Conservation (phyloP, 2,113 vertebrate species). For the Sinocyclocheilus maitianheensis region DNA sequence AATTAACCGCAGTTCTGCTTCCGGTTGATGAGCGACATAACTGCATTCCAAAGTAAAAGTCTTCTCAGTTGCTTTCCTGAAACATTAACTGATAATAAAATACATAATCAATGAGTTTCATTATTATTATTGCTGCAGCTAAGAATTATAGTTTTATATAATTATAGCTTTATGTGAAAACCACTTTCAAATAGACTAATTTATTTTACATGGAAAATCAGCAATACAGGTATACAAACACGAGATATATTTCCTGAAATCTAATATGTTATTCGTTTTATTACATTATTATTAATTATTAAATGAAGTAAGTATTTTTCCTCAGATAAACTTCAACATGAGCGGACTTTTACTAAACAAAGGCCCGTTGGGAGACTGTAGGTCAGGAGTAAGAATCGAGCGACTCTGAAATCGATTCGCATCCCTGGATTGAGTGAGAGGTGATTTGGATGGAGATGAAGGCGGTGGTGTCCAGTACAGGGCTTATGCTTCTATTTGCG, state of each 20-base stretch:
- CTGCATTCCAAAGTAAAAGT: conserved; percentile 45
- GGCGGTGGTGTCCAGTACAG: conserved; percentile 43
- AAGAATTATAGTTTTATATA: background rate
- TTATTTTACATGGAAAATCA: background rate
- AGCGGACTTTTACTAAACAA: background rate
- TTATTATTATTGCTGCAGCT: too few species aligned
- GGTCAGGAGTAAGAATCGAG: background rate
- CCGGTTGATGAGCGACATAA: background rate
- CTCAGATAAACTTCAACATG: background rate
- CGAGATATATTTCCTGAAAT: too few species aligned
- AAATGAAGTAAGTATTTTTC: background rate
- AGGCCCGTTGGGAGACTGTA: background rate
- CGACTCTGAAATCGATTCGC: conserved; percentile 27
- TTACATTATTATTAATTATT: background rate
- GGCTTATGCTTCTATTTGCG: conserved; percentile 49
- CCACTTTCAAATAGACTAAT: background rate
- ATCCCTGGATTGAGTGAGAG: background rate
- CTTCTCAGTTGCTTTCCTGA: background rate
- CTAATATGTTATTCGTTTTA: too few species aligned
- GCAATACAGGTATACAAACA: background rate
- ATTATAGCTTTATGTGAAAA: background rate
- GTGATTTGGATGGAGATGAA: conserved; percentile 57
- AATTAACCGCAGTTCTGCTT: background rate
- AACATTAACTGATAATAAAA: background rate
- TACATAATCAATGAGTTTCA: too few species aligned